Conservation (phyloP, 2,113 vertebrate species). For the Caloenas nicobarica region DNA sequence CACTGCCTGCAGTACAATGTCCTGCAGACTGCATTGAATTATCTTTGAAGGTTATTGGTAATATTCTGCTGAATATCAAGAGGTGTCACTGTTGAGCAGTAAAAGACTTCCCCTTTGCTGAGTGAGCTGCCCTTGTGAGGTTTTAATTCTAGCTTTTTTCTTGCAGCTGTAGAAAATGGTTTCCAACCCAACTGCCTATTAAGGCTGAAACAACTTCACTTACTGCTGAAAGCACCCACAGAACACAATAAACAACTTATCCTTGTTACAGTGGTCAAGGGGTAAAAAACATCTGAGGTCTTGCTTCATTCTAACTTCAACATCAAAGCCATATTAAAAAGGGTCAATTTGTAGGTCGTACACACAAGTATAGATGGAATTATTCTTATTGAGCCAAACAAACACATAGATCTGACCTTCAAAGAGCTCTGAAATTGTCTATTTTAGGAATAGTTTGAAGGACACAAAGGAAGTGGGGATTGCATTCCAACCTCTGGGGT, state of each 20-base stretch:
- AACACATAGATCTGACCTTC: background rate
- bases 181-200: background rate
- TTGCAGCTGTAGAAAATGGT: background rate
- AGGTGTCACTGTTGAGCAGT: slow-evolving; percentile 65
- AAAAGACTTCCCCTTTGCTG: slow-evolving; percentile 9
- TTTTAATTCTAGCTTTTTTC: slow-evolving; percentile 15
- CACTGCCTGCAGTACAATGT: slow-evolving; percentile 5
- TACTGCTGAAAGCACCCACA: background rate
- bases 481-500: background rate
- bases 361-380: background rate
- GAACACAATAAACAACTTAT: background rate
- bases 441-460: background rate
- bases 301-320: background rate
- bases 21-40: slow-evolving; percentile 19
- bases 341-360: background rate
- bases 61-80: slow-evolving; percentile 48
- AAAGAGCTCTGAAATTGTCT: background rate
- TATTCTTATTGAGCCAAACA: background rate
- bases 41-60: slow-evolving; percentile 55
- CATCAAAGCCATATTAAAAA: background rate
- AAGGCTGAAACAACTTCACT: background rate
- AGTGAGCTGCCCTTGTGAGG: background rate
- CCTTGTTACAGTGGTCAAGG: background rate
- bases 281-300: background rate
- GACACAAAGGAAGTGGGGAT: background rate